Evolutionary conservation across 1,140 invertebrate species (phyloP).

Genomic region (Atta cephalotes): DNA sequence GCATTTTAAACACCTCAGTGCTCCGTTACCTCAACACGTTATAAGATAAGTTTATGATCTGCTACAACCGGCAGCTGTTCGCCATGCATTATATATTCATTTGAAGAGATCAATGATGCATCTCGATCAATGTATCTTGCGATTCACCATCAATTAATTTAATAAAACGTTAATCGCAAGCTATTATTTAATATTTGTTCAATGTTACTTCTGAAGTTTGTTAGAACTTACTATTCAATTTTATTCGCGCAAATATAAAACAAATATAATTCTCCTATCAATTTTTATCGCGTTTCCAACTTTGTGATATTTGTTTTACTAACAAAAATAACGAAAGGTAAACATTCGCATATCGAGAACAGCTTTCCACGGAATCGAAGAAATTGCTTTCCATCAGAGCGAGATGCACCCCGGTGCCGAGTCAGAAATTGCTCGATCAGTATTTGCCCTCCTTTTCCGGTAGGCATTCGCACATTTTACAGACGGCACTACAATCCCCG

Average conservation of each 20-base stretch:
- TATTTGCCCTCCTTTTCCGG: constrained; percentile 70
- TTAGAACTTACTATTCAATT: background rate
- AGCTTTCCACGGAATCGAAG: constrained; percentile 40
- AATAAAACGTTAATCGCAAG: background rate
- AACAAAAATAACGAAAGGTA: constrained; percentile 53
- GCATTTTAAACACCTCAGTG: constrained; percentile 34
- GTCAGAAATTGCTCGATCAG: constrained; percentile 70
- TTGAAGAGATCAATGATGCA: constrained; percentile 24
- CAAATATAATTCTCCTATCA: background rate
- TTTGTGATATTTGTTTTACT: constrained; percentile 30
- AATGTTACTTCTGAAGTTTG: background rate
- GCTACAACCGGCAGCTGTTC: background rate
- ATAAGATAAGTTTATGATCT: constrained; percentile 43
- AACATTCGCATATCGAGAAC: constrained; percentile 21
- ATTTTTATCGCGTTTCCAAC: background rate
- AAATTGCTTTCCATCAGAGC: constrained; percentile 57
- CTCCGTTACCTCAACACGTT: constrained; percentile 8
- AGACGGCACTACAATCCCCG: constrained; percentile 30
- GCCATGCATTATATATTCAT: constrained; percentile 18
- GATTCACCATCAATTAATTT: constrained; percentile 31
- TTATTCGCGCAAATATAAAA: background rate
- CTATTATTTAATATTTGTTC: background rate
- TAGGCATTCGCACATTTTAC: constrained; percentile 9
- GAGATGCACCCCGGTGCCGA: background rate
- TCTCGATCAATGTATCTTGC: constrained; percentile 27